phyloP scores from a whole-genome alignment of 1,140 invertebrate species.

The Teleopsis dalmanni region DNA sequence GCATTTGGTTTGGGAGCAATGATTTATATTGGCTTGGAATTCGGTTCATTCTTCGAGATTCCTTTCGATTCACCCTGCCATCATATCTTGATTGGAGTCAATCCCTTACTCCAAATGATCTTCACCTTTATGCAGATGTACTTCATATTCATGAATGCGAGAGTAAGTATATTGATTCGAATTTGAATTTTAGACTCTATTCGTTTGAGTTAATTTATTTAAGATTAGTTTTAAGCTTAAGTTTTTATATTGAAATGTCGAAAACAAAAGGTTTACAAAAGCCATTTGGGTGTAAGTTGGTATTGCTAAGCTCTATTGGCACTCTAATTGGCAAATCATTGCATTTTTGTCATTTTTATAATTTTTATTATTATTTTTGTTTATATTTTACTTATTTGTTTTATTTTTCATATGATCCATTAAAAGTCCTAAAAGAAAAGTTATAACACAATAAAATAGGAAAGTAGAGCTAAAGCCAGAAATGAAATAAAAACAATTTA shows the following conservation, averaged over 20 bases:
- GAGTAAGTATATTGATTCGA: slow-evolving; percentile 62
- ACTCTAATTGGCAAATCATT: slow-evolving; percentile 10
- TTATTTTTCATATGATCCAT: no score
- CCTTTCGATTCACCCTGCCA: slow-evolving; percentile 82
- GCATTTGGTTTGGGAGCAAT: slow-evolving; percentile 94
- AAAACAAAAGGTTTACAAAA: neutral
- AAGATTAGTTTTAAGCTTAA: neutral
- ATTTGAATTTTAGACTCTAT: no score
- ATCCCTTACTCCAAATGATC: slow-evolving; percentile 87
- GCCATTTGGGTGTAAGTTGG: slow-evolving; percentile 11
- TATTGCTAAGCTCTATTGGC: neutral
- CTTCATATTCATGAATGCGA: slow-evolving; percentile 97
- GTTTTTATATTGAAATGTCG: neutral
- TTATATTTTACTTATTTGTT: no score
- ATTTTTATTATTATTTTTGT: no score
- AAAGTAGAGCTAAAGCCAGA: no score
- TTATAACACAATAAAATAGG: no score
- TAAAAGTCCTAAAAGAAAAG: no score
- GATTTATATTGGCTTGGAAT: slow-evolving; percentile 94
- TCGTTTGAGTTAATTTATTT: no score
- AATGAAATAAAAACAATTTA: no score
- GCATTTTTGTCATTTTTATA: neutral
- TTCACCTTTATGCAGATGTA: slow-evolving; percentile 99
- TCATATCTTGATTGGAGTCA: slow-evolving; percentile 80
- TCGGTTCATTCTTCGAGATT: slow-evolving; percentile 88